Evolutionary conservation across 2,797 vertebrate species (phyloP), one percentile per base, ranked within the genome.

Genomic region (Momotus momota): DNA sequence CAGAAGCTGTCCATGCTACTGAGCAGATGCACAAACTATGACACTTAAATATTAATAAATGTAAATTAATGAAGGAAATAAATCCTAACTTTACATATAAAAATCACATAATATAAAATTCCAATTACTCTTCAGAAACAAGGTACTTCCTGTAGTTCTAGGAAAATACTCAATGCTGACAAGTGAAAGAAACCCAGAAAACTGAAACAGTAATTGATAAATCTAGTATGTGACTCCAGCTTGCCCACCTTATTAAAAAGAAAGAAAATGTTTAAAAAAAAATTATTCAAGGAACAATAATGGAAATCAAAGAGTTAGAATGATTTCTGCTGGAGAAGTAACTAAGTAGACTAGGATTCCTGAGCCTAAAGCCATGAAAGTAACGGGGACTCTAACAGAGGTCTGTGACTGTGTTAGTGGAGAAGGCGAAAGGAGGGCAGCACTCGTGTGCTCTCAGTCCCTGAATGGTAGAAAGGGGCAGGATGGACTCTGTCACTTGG

Each of bases 381-480:
- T 40, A n/a, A 67, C 41, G 18, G 17, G 10, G 27, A 26, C 20
- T 43, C 17, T 77, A 49, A 43, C 18, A 33, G 17, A 45, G 46
- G 17, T 21, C n/a, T 35, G 27, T 3, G 26, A 31, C 15, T 31
- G 29, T 46, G 22, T 33, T 33, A 67, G 23, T 12, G 41, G 52
- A 61, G 48, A 31, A 67, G n/a, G 31, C 8, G 29, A 64, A 75
- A 6, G 29, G 18, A 49, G 29, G 51, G 31, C 81, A 71, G 35
- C 22, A 19, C 33, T 27, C 2, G 2, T 1, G 1, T 1, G 11
- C 43, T 22, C 40, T 54, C 2, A 1, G 51, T 3, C 23, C 20
- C 40, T 3, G 23, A 51, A 45, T 0, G 12, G 43, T 19, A 81
- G 26, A n/a, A 88, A 51, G 22, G 23, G 11, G n/a, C 48, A 52